Evolutionary conservation across 2,888 invertebrate species (phyloP), one percentile per base, ranked within the genome.

Genomic region (Leptura quadrifasciata): DNA sequence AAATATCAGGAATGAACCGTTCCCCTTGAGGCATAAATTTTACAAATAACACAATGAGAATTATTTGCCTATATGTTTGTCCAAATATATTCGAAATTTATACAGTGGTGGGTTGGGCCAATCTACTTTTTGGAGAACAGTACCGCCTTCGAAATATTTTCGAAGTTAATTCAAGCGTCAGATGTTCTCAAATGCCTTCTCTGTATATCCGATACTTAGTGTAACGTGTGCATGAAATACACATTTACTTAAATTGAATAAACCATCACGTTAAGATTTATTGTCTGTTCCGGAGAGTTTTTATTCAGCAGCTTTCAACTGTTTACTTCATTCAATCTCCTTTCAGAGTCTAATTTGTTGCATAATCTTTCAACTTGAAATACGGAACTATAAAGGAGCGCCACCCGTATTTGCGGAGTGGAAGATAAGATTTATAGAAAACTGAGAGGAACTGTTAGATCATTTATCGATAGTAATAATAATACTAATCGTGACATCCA

Each of bases 171-270:
- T 77, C 70, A 67, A 75, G 80, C 80, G 76, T 79, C 80, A 80
- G 80, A 77, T 80, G 79, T 68, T 79, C 61, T 55, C 57, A 70
- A 79, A 79, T 52, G 74, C 76, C 64, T 75, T 35, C 74, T 79
- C 75, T 69, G 18, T 35, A 31, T 76, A 79, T 80, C 78, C 74
- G 77, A 77, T 79, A 75, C 77, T 79, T 77, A 76, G 73, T 64
- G 67, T 60, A 78, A 78, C 74, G 77, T 75, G 79, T 80, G 75
- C 75, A 77, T 79, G 78, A 81, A 81, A 81, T 79, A 79, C 79
- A 79, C 79, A 78, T 78, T 79, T 76, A 60, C 57, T 57, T 71
- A 81, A 76, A 82, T 75, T 77, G 81, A 76, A 79, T 78, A 76
- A 65, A 76, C 64, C 77, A 76, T 74, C 65, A 75, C n/a, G 60